Conservation (phyloP, 2,113 vertebrate species). For the Melanerpes aurifrons region DNA sequence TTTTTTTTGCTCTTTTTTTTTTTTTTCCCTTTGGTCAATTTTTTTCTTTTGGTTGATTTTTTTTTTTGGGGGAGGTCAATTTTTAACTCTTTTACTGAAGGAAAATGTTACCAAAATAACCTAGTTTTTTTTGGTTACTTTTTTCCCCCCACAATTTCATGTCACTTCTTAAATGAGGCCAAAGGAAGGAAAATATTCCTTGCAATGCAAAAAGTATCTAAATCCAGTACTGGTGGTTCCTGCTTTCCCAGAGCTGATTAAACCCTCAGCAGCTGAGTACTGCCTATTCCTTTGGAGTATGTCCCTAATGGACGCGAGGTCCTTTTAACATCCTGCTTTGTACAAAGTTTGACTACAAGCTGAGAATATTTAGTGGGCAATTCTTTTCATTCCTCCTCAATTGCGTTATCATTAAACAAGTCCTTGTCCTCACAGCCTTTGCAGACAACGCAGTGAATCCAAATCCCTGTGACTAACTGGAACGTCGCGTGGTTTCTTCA, state of each 20-base stretch:
- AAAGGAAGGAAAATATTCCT: conserved; percentile 41
- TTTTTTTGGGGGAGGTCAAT: no score
- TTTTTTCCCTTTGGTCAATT: no score
- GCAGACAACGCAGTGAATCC: background rate
- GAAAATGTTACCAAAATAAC: no score
- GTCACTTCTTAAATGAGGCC: conserved; percentile 88
- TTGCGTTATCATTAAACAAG: conserved; percentile 57
- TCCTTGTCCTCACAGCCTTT: conserved; percentile 22
- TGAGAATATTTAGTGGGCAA: conserved; percentile 50
- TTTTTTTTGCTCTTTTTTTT: no score
- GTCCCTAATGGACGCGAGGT: background rate
- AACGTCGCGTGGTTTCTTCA: background rate
- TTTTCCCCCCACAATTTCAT: conserved; percentile 75
- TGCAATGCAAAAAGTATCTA: conserved; percentile 54
- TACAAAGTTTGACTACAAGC: conserved; percentile 52
- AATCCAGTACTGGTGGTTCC: conserved; percentile 5
- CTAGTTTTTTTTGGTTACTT: background rate
- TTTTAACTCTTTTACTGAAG: no score
- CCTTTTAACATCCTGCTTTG: background rate
- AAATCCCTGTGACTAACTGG: background rate
- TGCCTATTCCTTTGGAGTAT: background rate
- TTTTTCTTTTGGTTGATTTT: no score
- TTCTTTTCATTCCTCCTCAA: conserved; percentile 60
- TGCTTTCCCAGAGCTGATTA: conserved; percentile 8
- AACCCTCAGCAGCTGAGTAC: background rate